Percentiles rank a stretch among this genome's conserved stretches.
These are phyloP conservation scores for Eolophus roseicapilla DNA, from an alignment of 2,113 vertebrate species.

Conservation along the genomic window DNA sequence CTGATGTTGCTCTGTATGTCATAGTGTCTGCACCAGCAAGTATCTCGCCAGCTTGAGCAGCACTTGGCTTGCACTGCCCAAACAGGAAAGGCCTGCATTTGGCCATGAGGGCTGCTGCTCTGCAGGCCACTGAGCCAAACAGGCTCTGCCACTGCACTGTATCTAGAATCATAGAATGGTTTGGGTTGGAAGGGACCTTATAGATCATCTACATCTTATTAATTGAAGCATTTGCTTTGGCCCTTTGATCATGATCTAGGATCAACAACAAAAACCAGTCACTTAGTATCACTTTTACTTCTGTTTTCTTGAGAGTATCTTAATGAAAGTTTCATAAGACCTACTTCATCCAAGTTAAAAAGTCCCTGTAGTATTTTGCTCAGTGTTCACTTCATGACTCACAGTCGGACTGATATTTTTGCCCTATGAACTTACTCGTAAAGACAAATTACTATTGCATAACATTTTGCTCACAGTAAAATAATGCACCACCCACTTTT, in stretches of 20 bases:
- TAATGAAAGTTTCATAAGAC: background rate
- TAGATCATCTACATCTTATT: background rate
- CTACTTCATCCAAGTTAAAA: background rate
- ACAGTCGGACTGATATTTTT: background rate
- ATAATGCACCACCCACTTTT: background rate
- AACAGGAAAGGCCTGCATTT: background rate
- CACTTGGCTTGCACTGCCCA: background rate
- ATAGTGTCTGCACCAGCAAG: background rate
- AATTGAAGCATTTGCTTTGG: background rate
- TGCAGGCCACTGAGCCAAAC: fast-evolving
- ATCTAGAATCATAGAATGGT: background rate
- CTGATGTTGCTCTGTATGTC: background rate
- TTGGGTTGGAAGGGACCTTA: background rate
- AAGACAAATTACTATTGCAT: background rate
- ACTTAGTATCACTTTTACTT: background rate
- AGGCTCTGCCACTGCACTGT: background rate
- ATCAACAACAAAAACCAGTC: background rate
- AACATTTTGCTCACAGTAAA: background rate
- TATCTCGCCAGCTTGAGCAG: background rate
- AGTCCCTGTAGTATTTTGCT: background rate
- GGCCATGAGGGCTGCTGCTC: background rate
- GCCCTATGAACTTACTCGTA: background rate
- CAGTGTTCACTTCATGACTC: background rate
- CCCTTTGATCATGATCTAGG: fast-evolving
- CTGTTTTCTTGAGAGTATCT: background rate